These are phyloP conservation scores for Periparus ater DNA, from an alignment of 2,797 vertebrate species.

Conservation along the genomic window DNA sequence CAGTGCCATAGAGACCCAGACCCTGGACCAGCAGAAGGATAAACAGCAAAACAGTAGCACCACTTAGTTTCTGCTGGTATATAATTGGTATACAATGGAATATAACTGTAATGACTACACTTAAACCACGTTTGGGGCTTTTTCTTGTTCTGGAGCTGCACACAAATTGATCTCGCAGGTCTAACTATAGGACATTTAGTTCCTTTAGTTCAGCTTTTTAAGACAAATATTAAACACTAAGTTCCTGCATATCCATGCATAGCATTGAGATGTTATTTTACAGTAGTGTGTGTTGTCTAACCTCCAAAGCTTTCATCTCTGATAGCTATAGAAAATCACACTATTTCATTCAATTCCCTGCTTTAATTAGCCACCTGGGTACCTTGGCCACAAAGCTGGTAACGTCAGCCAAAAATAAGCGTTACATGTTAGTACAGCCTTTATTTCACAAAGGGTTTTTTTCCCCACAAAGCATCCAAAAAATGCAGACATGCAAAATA, in stretches of 20 bases:
- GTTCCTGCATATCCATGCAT: neutral
- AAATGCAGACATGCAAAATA: slow-evolving; percentile 45
- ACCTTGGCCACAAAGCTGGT: slow-evolving; percentile 1
- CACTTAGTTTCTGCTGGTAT: neutral
- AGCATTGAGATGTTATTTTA: slow-evolving; percentile 1
- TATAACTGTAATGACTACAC: neutral
- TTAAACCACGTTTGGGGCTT: rapidly evolving
- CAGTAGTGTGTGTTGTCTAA: neutral
- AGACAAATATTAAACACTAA: neutral
- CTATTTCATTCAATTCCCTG: slow-evolving; percentile 9
- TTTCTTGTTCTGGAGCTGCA: neutral
- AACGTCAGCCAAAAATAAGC: slow-evolving; percentile 47
- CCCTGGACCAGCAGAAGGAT: neutral
- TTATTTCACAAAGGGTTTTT: neutral
- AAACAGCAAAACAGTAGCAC: neutral
- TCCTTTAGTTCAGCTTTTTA: neutral
- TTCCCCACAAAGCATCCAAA: neutral
- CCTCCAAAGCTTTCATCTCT: neutral
- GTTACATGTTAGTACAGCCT: slow-evolving; percentile 7
- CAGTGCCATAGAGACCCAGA: neutral
- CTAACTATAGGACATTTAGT: neutral
- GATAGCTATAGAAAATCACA: slow-evolving; percentile 16
- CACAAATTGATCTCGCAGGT: neutral
- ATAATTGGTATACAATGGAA: neutral
- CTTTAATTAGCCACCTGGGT: slow-evolving; percentile 43